Percentiles rank a stretch among this genome's conserved stretches.
phyloP scores from a whole-genome alignment of 1,140 invertebrate genomes.

The Trinorchestia longiramus region DNA sequence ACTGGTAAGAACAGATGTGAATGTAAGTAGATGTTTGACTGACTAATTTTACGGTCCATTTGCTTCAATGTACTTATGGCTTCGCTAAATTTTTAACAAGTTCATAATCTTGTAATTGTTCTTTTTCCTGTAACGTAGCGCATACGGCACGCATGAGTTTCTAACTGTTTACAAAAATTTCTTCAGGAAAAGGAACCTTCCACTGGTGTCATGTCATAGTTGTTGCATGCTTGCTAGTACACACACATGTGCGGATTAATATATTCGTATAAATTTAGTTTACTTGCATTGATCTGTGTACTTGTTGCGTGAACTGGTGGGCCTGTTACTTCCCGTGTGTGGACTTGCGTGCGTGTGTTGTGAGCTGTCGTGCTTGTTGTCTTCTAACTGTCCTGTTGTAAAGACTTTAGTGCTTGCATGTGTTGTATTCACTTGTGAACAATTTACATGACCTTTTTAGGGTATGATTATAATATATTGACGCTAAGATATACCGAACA shows the following conservation, averaged over 20 bases:
- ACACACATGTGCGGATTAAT: background rate
- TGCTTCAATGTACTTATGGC: background rate
- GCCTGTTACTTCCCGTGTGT: background rate
- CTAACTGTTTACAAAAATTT: background rate
- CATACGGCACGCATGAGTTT: background rate
- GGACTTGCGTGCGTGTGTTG: too few relatives aligned
- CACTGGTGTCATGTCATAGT: background rate
- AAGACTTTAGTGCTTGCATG: too few relatives aligned
- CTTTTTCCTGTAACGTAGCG: background rate
- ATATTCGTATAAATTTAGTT: background rate
- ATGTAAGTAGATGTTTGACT: background rate
- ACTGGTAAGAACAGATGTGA: background rate
- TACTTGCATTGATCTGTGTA: background rate
- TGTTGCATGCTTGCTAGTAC: background rate
- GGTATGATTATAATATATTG: too few relatives aligned
- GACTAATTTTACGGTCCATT: background rate
- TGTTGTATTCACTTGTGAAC: too few relatives aligned
- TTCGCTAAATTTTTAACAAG: background rate
- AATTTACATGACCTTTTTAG: too few relatives aligned
- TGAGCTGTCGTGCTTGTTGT: too few relatives aligned
- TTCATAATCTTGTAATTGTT: background rate
- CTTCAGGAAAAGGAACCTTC: too few relatives aligned
- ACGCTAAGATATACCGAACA: too few relatives aligned
- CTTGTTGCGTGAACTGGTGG: background rate
- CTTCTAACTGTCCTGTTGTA: too few relatives aligned